phyloP scores from a whole-genome alignment of 2,113 vertebrate species.

The Choloepus hoffmanni region DNA sequence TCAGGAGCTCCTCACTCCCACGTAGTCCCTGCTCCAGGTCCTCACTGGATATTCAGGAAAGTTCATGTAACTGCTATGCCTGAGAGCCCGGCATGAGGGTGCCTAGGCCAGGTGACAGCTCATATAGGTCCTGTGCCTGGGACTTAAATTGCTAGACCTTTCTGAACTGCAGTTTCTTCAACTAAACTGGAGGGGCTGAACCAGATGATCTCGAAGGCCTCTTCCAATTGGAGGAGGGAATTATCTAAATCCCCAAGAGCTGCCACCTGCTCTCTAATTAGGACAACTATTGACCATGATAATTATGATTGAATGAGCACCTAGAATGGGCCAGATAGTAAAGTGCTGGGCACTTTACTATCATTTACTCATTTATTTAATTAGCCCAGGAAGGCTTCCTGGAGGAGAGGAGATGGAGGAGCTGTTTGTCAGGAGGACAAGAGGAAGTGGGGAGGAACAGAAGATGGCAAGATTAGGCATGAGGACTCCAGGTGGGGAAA shows the following conservation, averaged over 20 bases:
- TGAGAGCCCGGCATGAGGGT: not conserved
- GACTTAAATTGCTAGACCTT: not conserved
- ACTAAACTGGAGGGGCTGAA: not conserved
- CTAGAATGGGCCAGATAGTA: not conserved
- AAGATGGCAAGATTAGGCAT: not conserved
- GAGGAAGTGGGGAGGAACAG: not conserved
- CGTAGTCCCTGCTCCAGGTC: not conserved
- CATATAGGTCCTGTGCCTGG: not conserved
- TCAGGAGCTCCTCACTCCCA: not conserved
- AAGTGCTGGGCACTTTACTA: not conserved
- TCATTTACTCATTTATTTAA: not conserved
- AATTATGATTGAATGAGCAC: not conserved
- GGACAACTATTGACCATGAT: not conserved
- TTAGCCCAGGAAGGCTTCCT: conserved; percentile 23
- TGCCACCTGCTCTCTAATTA: not conserved
- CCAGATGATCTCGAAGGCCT: not conserved
- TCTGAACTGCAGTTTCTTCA: conserved; percentile 25
- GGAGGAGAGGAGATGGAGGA: not conserved
- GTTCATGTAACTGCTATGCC: not conserved
- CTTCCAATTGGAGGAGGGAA: not conserved
- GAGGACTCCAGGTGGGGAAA: not conserved
- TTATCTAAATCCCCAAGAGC: conserved; percentile 19
- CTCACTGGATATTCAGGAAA: conserved; percentile 7
- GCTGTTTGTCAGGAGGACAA: not conserved
- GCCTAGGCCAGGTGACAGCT: not conserved